Evolutionary conservation across 2,797 vertebrate species (phyloP).

Genomic region (Sebastiscus albofasciatus): DNA sequence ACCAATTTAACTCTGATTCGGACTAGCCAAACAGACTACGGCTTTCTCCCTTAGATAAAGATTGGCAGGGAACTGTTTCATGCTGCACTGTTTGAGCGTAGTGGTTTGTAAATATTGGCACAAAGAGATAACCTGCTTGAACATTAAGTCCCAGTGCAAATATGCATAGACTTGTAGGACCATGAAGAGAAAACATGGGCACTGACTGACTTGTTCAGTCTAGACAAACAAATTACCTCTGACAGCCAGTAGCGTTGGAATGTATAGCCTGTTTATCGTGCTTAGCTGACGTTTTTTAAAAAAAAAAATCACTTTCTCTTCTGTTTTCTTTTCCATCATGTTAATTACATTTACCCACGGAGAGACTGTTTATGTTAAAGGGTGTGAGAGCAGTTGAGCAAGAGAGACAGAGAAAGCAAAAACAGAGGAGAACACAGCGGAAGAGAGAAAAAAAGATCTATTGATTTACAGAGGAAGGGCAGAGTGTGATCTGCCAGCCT

Average conservation of each 20-base stretch:
- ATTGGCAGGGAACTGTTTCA: neutral
- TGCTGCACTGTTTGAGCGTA: neutral
- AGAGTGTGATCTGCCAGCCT: constrained; percentile 69
- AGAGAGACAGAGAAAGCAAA: constrained; percentile 26
- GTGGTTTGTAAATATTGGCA: constrained; percentile 12
- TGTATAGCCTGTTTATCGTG: constrained; percentile 53
- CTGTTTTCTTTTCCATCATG: constrained; percentile 30
- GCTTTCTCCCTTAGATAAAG: neutral
- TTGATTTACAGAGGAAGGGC: constrained; percentile 77
- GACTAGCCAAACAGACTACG: no score
- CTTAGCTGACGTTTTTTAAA: constrained; percentile 18
- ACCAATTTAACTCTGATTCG: no score
- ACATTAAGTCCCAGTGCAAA: constrained; percentile 40
- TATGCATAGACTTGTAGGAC: constrained; percentile 52
- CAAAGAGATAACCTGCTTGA: constrained; percentile 24
- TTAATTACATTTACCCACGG: constrained; percentile 64
- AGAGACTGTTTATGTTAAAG: constrained; percentile 61
- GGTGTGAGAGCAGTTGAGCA: constrained; percentile 50
- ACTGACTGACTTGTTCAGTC: constrained; percentile 65
- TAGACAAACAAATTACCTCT: constrained; percentile 72
- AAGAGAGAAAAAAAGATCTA: constrained; percentile 41
- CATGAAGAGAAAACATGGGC: constrained; percentile 26
- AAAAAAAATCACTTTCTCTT: neutral
- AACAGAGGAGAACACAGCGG: constrained; percentile 32
- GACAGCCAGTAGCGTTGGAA: constrained; percentile 66